Percentiles rank a stretch among this genome's conserved stretches.
Conservation (phyloP, 2,113 vertebrate genomes). For the Eublepharis macularius region DNA sequence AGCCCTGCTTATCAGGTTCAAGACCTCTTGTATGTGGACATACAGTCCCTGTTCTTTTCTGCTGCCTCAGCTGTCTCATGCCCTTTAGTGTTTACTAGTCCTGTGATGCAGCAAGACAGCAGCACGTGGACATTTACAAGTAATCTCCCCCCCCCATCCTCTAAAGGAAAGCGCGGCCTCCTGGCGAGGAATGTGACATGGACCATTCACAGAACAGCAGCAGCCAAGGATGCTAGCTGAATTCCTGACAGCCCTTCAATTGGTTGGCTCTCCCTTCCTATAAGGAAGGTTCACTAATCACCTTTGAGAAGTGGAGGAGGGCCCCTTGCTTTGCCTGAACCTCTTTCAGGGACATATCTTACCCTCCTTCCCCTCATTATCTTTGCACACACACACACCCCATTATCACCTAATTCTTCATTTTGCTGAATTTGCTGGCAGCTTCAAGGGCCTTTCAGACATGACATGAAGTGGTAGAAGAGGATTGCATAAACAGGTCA, state of each 20-base stretch:
- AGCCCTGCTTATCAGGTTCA: no score
- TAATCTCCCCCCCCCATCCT: constrained; percentile 49
- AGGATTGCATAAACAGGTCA: neutral
- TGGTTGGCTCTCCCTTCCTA: constrained; percentile 16
- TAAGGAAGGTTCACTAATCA: constrained; percentile 12
- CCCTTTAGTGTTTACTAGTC: neutral
- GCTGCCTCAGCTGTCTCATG: constrained; percentile 18
- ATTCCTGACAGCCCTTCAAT: neutral
- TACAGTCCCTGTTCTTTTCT: no score
- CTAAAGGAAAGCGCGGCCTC: constrained; percentile 54
- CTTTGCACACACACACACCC: neutral
- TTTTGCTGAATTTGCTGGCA: no score
- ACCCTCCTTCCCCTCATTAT: neutral
- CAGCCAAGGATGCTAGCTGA: constrained; percentile 29
- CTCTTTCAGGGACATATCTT: no score
- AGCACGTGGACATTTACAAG: constrained; percentile 50
- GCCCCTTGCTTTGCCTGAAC: no score
- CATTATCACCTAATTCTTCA: no score
- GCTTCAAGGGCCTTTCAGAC: neutral
- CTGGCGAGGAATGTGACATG: constrained; percentile 50
- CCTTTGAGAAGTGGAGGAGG: no score
- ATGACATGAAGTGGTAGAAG: neutral
- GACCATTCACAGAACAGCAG: constrained; percentile 26
- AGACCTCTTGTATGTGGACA: neutral
- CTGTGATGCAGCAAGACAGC: constrained; percentile 39